Conservation (phyloP, 1,140 invertebrate species). For the Drosophila bocki region DNA sequence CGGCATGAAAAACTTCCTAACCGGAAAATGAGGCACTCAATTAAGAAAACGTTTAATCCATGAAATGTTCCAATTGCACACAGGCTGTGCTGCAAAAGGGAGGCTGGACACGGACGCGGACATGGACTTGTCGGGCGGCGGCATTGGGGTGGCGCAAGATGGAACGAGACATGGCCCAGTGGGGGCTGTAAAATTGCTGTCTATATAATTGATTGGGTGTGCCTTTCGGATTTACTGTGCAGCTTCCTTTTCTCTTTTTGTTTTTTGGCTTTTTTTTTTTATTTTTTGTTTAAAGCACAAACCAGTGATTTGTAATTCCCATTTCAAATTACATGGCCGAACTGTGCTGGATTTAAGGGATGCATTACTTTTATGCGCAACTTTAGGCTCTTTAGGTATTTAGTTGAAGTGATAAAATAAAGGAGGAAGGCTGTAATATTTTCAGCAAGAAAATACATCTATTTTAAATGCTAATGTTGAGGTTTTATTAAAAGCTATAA, state of each 20-base stretch:
- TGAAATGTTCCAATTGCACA: slow-evolving; percentile 74
- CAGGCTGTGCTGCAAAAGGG: background rate
- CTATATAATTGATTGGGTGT: slow-evolving; percentile 78
- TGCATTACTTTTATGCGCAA: background rate
- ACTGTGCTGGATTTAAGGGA: slow-evolving; percentile 40
- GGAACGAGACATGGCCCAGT: slow-evolving; percentile 36
- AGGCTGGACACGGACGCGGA: slow-evolving; percentile 24
- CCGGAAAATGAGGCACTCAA: slow-evolving; percentile 83
- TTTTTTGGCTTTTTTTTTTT: background rate
- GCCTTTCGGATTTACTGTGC: slow-evolving; percentile 65
- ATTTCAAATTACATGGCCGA: slow-evolving; percentile 70
- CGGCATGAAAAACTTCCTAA: slow-evolving; percentile 83
- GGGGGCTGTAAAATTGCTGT: slow-evolving; percentile 63
- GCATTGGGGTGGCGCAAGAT: background rate
- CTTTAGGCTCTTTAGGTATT: slow-evolving; percentile 3
- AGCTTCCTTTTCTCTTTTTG: slow-evolving; percentile 3
- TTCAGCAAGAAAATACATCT: background rate
- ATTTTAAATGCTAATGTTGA: background rate
- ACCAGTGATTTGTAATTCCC: slow-evolving; percentile 76
- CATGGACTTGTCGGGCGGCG: background rate
- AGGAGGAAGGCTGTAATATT: background rate
- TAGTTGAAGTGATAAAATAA: background rate
- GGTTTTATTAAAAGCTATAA: no score
- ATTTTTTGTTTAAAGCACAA: slow-evolving; percentile 57
- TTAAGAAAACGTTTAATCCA: slow-evolving; percentile 82